phyloP scores from a whole-genome alignment of 2,888 invertebrate genomes.

The Ernsta delagoae region DNA sequence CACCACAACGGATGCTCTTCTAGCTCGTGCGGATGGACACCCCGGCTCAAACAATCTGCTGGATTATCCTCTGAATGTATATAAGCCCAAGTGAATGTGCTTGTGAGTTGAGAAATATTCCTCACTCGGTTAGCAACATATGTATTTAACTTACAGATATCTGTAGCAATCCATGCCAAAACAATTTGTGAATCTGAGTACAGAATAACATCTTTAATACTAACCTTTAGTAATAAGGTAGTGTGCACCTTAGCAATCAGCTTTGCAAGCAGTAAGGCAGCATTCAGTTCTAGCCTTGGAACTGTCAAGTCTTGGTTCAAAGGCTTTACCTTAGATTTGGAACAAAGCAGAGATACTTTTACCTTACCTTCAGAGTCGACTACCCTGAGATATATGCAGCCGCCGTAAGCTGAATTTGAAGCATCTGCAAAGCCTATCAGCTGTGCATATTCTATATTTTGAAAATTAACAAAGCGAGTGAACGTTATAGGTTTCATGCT shows the following conservation, averaged over 20 bases:
- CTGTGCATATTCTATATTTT: background rate
- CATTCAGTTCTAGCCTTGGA: background rate
- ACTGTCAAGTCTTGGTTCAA: background rate
- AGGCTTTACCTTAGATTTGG: background rate
- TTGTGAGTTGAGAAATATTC: conserved; percentile 8
- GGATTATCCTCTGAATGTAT: background rate
- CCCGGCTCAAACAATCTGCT: conserved; percentile 14
- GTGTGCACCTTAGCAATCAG: background rate
- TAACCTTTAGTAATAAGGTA: background rate
- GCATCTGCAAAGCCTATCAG: background rate
- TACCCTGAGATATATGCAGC: background rate
- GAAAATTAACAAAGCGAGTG: background rate
- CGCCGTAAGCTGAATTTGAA: background rate
- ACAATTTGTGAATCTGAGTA: conserved; percentile 14
- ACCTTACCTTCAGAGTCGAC: background rate
- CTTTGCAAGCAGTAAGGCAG: background rate
- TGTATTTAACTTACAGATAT: background rate
- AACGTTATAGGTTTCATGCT: conserved; percentile 23
- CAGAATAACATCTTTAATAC: background rate
- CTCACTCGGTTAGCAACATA: conserved; percentile 6
- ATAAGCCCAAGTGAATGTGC: background rate
- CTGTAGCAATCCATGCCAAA: conserved; percentile 5
- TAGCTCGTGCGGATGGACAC: background rate
- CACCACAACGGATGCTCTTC: background rate
- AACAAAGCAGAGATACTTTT: background rate